Evolutionary conservation across 2,113 vertebrate species (phyloP).

Genomic region (Sebastes fasciatus): DNA sequence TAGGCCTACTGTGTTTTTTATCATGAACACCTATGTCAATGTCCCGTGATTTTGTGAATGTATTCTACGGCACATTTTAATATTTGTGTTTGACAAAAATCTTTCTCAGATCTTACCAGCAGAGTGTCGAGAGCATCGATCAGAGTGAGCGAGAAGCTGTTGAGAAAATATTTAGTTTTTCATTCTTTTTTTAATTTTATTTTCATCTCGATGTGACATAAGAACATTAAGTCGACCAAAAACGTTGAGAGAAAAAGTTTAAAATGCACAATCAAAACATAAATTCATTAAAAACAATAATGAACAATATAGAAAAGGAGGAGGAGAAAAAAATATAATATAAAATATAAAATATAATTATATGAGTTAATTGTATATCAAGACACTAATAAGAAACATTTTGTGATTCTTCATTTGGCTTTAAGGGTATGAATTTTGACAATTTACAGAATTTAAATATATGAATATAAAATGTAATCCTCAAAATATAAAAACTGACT

Average conservation of each 20-base stretch:
- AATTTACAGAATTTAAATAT: too few species aligned
- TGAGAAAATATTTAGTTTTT: constrained; percentile 5
- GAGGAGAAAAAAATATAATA: neutral
- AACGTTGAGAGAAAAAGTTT: neutral
- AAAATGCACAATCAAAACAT: too few species aligned
- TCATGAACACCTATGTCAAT: too few species aligned
- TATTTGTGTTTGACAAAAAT: too few species aligned
- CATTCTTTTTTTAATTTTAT: neutral
- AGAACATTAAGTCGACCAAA: neutral
- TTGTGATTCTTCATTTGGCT: neutral
- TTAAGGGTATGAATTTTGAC: neutral
- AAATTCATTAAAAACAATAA: neutral
- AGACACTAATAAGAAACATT: neutral
- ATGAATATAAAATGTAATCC: neutral
- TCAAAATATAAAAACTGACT: neutral
- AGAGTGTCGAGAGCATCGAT: constrained; percentile 97
- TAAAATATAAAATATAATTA: neutral
- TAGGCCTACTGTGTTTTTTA: too few species aligned
- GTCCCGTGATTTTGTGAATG: too few species aligned
- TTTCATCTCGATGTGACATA: neutral
- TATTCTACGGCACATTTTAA: too few species aligned
- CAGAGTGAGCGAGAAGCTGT: constrained; percentile 96
- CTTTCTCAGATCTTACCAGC: constrained; percentile 80
- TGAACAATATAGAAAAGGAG: neutral
- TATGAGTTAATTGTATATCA: neutral